phyloP scores from a whole-genome alignment of 2,113 vertebrate species.

The Raja brachyura region DNA sequence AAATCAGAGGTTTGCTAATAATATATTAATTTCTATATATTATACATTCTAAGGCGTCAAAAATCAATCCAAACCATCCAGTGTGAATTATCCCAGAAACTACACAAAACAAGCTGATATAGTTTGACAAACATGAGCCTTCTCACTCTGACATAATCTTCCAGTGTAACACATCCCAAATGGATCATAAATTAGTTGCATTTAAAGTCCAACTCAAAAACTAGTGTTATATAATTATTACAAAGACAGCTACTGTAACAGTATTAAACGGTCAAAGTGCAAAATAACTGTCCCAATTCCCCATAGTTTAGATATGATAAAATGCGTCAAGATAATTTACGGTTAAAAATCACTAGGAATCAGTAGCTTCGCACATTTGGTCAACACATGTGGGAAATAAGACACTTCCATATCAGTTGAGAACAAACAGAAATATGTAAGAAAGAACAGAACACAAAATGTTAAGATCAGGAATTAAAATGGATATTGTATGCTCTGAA shows the following conservation, averaged over 20 bases:
- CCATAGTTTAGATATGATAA: not conserved
- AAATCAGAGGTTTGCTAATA: slow-evolving; percentile 21
- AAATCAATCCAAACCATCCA: slow-evolving; percentile 29
- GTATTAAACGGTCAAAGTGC: not conserved
- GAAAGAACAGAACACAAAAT: not conserved
- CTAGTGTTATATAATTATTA: not conserved
- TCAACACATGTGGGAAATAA: not conserved
- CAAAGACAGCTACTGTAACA: not conserved
- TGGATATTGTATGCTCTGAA: not conserved
- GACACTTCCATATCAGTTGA: not conserved
- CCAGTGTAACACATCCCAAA: not conserved
- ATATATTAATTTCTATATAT: not conserved
- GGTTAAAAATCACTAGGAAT: not conserved
- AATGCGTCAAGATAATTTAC: not conserved
- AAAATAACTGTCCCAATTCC: not conserved
- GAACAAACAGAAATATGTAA: not conserved
- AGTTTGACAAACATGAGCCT: not conserved
- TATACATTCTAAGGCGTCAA: not conserved
- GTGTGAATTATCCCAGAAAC: slow-evolving; percentile 20
- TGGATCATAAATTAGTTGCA: not conserved
- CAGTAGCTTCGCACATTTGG: not conserved
- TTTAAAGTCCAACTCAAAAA: not conserved
- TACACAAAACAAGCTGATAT: not conserved
- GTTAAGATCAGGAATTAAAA: not conserved
- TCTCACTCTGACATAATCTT: not conserved